Conservation (phyloP, 2,888 invertebrate genomes). For the Anagyrus pseudococci region DNA sequence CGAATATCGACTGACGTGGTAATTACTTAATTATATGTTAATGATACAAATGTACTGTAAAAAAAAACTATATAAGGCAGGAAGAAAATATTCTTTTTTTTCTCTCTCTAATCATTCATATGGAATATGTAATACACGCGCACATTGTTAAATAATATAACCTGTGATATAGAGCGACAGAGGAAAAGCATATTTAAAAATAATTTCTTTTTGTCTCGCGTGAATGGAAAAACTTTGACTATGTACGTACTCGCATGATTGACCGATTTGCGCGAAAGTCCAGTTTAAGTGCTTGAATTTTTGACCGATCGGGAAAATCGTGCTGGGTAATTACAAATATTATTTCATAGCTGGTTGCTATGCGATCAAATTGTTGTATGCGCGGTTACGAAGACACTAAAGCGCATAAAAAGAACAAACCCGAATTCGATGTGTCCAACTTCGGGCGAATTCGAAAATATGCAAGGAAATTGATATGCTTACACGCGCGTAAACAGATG, state of each 20-base stretch:
- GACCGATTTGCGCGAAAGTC: slow-evolving; percentile 11
- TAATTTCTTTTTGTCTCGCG: slow-evolving; percentile 25
- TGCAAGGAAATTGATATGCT: too few species aligned
- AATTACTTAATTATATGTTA: slow-evolving; percentile 36
- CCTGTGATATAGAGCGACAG: slow-evolving; percentile 56
- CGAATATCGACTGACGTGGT: slow-evolving; percentile 43
- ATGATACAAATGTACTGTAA: slow-evolving; percentile 31
- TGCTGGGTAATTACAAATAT: too few species aligned
- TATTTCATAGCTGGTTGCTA: too few species aligned
- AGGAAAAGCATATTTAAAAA: slow-evolving; percentile 32
- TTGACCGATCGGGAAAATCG: too few species aligned
- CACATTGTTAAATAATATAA: slow-evolving; percentile 56
- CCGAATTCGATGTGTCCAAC: too few species aligned
- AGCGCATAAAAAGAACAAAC: too few species aligned
- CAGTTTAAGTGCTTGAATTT: too few species aligned
- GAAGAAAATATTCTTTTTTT: slow-evolving; percentile 34
- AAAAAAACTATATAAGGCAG: too few species aligned
- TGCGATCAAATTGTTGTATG: too few species aligned
- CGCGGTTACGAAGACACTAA: too few species aligned
- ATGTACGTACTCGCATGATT: slow-evolving; percentile 29
- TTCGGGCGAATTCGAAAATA: too few species aligned
- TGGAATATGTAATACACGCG: slow-evolving; percentile 42
- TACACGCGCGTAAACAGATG: slow-evolving; percentile 1
- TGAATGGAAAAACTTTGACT: slow-evolving; percentile 27
- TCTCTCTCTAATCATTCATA: slow-evolving; percentile 30